Evolutionary conservation across 2,888 invertebrate genomes (phyloP).

Genomic region (Drosophila infuscata): DNA sequence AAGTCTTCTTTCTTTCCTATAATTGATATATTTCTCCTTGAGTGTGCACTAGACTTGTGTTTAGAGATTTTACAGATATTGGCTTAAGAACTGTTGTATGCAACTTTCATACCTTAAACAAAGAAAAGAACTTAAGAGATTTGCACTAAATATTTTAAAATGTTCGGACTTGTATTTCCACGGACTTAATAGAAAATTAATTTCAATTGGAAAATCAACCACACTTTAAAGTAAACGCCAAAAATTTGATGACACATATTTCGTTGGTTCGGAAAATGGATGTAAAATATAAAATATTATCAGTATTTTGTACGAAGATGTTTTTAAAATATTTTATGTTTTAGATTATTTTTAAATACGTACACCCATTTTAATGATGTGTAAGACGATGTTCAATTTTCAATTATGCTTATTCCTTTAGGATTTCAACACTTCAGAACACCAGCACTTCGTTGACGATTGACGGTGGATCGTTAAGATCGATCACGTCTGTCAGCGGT

Average conservation of each 20-base stretch:
- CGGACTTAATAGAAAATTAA: neutral
- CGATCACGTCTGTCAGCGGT: slow-evolving; percentile 57
- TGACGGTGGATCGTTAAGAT: slow-evolving; percentile 14
- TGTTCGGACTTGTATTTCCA: neutral
- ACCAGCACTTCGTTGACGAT: slow-evolving; percentile 13
- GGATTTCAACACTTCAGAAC: slow-evolving; percentile 9
- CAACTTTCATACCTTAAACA: neutral
- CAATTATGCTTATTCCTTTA: slow-evolving; percentile 6
- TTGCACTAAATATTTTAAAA: neutral
- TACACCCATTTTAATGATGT: slow-evolving; percentile 56
- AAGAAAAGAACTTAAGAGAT: neutral
- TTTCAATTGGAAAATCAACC: no score
- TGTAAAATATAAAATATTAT: neutral
- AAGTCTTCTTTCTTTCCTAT: neutral
- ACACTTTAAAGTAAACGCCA: neutral
- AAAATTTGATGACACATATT: no score
- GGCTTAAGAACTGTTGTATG: neutral
- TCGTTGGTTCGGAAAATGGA: neutral
- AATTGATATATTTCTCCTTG: neutral
- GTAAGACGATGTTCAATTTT: neutral
- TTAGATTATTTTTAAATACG: slow-evolving; percentile 38
- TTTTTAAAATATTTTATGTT: neutral
- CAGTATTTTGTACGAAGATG: no score
- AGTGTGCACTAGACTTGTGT: neutral
- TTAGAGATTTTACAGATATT: neutral